Base-by-base conservation (phyloP, 2,797 vertebrate species). In the Leptodactylus fallax region DNA sequence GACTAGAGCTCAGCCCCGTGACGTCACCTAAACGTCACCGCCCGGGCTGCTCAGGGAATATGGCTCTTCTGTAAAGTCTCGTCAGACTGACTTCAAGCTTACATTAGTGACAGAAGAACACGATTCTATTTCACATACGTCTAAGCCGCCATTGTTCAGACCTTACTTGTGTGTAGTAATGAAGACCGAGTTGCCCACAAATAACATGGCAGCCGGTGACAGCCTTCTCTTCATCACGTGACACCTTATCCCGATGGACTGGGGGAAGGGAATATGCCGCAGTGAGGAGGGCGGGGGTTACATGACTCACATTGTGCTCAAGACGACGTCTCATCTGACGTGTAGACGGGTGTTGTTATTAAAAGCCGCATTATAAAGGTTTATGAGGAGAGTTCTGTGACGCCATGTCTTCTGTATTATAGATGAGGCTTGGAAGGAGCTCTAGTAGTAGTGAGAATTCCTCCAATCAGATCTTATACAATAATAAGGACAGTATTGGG, bases 271-370 rank as follows among this genome's bases (percentile, higher is more conserved):
- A 67, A 21, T 84, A 16, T 83, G 72, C 81, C 86, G 86, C 86
- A 87, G 25, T 83, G 60, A 81, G 77, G 85, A 69, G 81, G 86
- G 81, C n/a, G 71, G 67, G 10, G 72, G 19, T 83, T 80, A 87
- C 61, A 23, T 83, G 86, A 83, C 21, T 83, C 49, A 74, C 86
- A 47, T 21, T 19, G 5, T 10, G 60, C 19, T 23, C 16, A 1
- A 49, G 71, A 78, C n/a, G 87, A 76, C 7, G n/a, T 2, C 67
- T 45, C 25, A 13, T 45, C 67, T 1, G n/a, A 7, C 61, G 25
- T 27, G 67, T 71, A 71, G 27, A 27, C 27, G 67, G 25, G 16
- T 14, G 25, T 7, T 71, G 67, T 36, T 3, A 19, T 14, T 36
- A 36, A 36, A 36, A 36, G 36, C 36, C 36, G 1, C 53, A 13